These are phyloP conservation scores for Poeciliopsis infans DNA, from an alignment of 2,797 vertebrate genomes.

Conservation along the genomic window DNA sequence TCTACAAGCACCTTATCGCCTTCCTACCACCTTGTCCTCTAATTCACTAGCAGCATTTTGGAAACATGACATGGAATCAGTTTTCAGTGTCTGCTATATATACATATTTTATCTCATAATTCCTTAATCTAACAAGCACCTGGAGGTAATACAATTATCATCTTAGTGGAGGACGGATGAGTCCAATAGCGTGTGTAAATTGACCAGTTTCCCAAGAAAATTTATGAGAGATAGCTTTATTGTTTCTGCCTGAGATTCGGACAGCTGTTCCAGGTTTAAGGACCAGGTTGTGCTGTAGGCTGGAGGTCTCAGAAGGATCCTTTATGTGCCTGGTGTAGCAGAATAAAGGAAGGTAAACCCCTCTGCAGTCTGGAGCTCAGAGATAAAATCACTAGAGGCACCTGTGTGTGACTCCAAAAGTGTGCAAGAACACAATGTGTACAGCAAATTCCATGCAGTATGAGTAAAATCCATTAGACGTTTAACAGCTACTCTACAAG, in stretches of 20 bases:
- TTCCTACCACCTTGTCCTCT: slow-evolving; percentile 36
- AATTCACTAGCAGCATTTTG: slow-evolving; percentile 31
- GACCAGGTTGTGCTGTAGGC: slow-evolving; percentile 1
- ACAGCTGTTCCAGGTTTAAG: slow-evolving; percentile 29
- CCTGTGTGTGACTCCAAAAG: slow-evolving; percentile 52
- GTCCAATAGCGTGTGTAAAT: background rate
- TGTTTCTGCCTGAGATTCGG: slow-evolving; percentile 27
- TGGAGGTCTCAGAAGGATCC: slow-evolving; percentile 28
- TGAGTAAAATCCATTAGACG: background rate
- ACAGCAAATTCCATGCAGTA: slow-evolving; percentile 33
- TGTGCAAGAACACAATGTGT: slow-evolving; percentile 36
- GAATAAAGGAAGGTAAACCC: slow-evolving; percentile 38
- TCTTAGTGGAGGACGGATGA: background rate
- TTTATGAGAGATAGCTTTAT: slow-evolving; percentile 13
- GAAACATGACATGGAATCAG: slow-evolving; percentile 27
- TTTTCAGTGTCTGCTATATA: background rate
- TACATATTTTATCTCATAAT: background rate
- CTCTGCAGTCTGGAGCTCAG: slow-evolving; percentile 39
- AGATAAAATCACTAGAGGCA: slow-evolving; percentile 54
- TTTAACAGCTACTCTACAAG: background rate
- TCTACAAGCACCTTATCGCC: slow-evolving; percentile 24
- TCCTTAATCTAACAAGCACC: background rate
- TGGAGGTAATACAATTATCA: background rate
- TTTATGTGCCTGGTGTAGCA: slow-evolving; percentile 47
- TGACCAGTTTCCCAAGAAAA: background rate